Conservation (phyloP, 2,888 invertebrate genomes). For the Lepidochrysops patricia region DNA sequence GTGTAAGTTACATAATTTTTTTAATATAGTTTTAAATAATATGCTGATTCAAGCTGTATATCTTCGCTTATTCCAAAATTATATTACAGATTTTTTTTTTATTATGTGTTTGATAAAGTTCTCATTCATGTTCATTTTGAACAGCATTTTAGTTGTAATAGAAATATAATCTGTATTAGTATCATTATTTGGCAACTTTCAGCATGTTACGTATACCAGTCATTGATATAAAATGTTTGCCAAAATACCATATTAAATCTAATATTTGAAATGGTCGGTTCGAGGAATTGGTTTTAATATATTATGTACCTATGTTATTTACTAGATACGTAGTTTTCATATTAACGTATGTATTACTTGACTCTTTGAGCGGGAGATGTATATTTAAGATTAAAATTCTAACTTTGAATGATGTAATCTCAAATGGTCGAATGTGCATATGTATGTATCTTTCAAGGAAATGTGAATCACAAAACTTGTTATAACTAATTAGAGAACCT, state of each 20-base stretch:
- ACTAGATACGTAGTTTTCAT: neutral
- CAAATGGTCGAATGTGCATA: neutral
- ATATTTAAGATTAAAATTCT: neutral
- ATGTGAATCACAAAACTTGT: no score
- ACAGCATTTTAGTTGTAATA: neutral
- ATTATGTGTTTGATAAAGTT: no score
- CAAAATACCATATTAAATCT: neutral
- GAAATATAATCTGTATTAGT: neutral
- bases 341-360: neutral
- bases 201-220: no score
- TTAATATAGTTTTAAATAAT: no score
- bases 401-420: neutral
- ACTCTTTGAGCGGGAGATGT: neutral
- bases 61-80: no score
- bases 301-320: neutral
- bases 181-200: neutral
- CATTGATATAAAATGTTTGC: neutral
- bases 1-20: no score
- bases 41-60: no score
- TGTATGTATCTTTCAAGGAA: neutral
- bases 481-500: no score
- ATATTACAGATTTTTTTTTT: no score
- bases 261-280: neutral
- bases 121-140: no score
- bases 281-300: neutral